Percentiles rank a stretch among this genome's conserved stretches.
Evolutionary conservation across 2,888 invertebrate genomes (phyloP).

Genomic region (Xanthia togata): DNA sequence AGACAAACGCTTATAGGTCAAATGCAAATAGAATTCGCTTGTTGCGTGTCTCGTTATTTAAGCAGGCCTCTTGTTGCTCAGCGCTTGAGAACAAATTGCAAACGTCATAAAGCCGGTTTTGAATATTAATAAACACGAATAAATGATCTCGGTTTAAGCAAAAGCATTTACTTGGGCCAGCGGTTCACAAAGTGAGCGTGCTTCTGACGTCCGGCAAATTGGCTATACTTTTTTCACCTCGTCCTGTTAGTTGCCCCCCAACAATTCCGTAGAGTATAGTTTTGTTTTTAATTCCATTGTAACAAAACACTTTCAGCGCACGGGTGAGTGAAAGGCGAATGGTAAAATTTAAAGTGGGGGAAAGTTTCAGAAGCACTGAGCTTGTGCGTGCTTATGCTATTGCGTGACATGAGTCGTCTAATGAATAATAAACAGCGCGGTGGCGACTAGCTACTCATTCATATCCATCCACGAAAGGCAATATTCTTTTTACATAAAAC

Average conservation of each 20-base stretch:
- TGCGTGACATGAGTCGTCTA: constrained; percentile 88
- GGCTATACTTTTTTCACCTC: constrained; percentile 70
- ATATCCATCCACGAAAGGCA: constrained; percentile 86
- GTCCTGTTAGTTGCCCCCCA: constrained; percentile 46
- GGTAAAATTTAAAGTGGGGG: constrained; percentile 73
- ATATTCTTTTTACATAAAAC: constrained; percentile 85
- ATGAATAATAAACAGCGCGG: constrained; percentile 89
- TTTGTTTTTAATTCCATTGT: constrained; percentile 55
- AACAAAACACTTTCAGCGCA: constrained; percentile 53
- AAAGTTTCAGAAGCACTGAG: constrained; percentile 85
- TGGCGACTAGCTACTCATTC: constrained; percentile 88
- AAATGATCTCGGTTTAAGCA: constrained; percentile 79
- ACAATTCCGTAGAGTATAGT: constrained; percentile 43
- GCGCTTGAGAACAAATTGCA: constrained; percentile 83
- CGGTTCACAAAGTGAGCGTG: constrained; percentile 77
- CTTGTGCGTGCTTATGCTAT: constrained; percentile 85
- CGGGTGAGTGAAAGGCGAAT: constrained; percentile 62
- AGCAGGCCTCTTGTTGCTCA: constrained; percentile 78
- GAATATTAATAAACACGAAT: constrained; percentile 86
- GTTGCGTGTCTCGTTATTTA: constrained; percentile 83
- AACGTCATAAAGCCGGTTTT: constrained; percentile 84
- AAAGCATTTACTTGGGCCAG: constrained; percentile 73
- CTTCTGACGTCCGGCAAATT: constrained; percentile 74
- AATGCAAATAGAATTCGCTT: constrained; percentile 86
- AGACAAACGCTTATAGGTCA: constrained; percentile 83